Evolutionary conservation across 1,140 invertebrate genomes (phyloP).

Genomic region (Trachymyrmex septentrionalis): DNA sequence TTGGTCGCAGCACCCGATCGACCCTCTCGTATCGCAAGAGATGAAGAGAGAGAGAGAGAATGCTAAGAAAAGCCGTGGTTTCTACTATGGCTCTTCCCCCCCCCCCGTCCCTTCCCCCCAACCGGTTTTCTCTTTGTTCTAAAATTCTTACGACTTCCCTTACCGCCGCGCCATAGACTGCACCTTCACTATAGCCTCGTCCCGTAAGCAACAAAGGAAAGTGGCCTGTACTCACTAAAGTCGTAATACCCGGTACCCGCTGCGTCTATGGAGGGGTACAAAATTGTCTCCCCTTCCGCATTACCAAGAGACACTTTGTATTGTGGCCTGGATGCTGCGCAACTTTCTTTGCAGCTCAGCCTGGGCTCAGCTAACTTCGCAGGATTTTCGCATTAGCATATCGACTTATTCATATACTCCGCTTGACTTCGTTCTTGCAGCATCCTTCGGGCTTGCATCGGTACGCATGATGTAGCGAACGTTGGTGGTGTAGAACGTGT

Average conservation of each 20-base stretch:
- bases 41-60: conserved; percentile 1
- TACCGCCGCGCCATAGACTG: conserved; percentile 23
- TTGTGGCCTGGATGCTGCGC: conserved; percentile 68
- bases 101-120: not conserved
- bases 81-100: conserved; percentile 1
- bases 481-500: conserved; percentile 17
- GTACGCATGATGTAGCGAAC: conserved; percentile 41
- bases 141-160: conserved; percentile 80
- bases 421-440: conserved; percentile 52
- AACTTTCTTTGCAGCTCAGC: conserved; percentile 73
- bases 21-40: conserved; percentile 24
- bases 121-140: conserved; percentile 77
- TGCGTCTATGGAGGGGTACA: conserved; percentile 53
- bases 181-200: conserved; percentile 6
- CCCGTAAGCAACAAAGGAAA: conserved; percentile 75
- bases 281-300: conserved; percentile 74
- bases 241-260: conserved; percentile 71
- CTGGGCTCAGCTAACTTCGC: conserved; percentile 78
- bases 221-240: conserved; percentile 66
- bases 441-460: conserved; percentile 38
- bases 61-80: conserved; percentile 70
- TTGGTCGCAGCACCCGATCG: conserved; percentile 62
- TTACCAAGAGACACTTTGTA: conserved; percentile 68
- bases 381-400: conserved; percentile 82
- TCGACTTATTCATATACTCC: conserved; percentile 83